Evolutionary conservation across 2,888 invertebrate genomes (phyloP), one percentile per base, ranked within the genome.

Genomic region (Dicyrtoma fusca): DNA sequence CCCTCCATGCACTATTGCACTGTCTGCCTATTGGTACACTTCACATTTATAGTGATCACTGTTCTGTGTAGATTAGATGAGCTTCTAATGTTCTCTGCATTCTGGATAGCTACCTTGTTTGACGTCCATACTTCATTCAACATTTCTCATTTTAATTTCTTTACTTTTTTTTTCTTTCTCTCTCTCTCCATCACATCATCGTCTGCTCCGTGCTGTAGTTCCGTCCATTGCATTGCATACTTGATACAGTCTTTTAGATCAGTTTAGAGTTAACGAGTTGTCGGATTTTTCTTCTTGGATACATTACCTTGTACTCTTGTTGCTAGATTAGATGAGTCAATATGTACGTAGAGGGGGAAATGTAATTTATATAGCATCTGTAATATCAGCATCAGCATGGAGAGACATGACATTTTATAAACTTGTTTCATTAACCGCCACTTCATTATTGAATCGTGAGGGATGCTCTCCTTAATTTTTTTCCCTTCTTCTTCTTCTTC

Each of bases 351-450:
- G 4, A 49, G 3, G 49, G 49, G n/a, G n/a, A n/a, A n/a, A n/a
- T n/a, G n/a, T n/a, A n/a, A n/a, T n/a, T n/a, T n/a, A n/a, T n/a
- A n/a, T n/a, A n/a, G n/a, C n/a, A 11, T n/a, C 11, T 49, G 49
- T 49, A 19, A 19, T 19, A 21, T 21, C 13, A 55, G 55, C 34
- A 55, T n/a, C 21, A 59, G 26, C 23, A 11, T 59, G 26, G 13
- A 13, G 59, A 61, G 61, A 23, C 61, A 34, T 61, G 61, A 61
- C 42, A 61, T 42, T 59, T 59, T 59, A 61, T 61, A 61, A 61
- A 61, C 61, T 61, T 61, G 61, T 61, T 61, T 61, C 61, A 61
- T 61, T 61, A 61, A 61, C 61, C 61, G 42, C 61, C 34, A 42
- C 44, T 61, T 61, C 61, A 61, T 61, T 61, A 61, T 42, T 23